Conservation (phyloP, 2,797 vertebrate species). For the Enteromius afrohamiltoni region DNA sequence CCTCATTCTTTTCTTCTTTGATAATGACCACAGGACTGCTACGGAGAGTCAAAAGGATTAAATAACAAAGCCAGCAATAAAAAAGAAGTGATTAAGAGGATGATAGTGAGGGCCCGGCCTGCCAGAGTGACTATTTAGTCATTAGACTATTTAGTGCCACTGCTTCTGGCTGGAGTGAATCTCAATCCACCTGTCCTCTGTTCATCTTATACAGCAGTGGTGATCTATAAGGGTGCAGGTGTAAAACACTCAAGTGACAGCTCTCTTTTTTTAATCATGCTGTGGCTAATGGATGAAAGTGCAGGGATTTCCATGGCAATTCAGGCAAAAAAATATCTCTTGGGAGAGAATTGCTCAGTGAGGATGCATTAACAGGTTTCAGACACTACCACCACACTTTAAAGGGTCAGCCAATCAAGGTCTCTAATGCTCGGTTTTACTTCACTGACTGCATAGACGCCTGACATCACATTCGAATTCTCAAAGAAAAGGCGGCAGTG, state of each 20-base stretch:
- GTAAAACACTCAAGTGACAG: constrained; percentile 40
- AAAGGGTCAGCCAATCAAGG: constrained; percentile 68
- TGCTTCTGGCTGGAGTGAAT: constrained; percentile 15
- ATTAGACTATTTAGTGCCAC: not conserved
- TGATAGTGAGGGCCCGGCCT: not conserved
- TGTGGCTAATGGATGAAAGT: constrained; percentile 56
- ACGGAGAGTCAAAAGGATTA: not conserved
- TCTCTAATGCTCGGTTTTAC: constrained; percentile 68
- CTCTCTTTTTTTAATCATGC: constrained; percentile 42
- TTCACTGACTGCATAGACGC: constrained; percentile 46
- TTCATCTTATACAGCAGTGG: constrained; percentile 17
- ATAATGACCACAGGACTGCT: not conserved
- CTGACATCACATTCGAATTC: not conserved
- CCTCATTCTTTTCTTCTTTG: constrained; percentile 7
- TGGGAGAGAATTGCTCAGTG: constrained; percentile 60
- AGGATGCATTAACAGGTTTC: constrained; percentile 66
- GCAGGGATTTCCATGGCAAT: constrained; percentile 67
- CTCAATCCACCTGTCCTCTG: constrained; percentile 2
- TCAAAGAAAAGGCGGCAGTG: not conserved
- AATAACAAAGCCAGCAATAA: not conserved
- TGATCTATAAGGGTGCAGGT: constrained; percentile 27
- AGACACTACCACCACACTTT: constrained; percentile 61
- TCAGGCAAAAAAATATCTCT: constrained; percentile 59
- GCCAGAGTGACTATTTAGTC: constrained; percentile 2
- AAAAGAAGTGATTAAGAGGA: not conserved